Base-by-base conservation (phyloP, 2,797 vertebrate genomes). In the Glossophaga mutica region DNA sequence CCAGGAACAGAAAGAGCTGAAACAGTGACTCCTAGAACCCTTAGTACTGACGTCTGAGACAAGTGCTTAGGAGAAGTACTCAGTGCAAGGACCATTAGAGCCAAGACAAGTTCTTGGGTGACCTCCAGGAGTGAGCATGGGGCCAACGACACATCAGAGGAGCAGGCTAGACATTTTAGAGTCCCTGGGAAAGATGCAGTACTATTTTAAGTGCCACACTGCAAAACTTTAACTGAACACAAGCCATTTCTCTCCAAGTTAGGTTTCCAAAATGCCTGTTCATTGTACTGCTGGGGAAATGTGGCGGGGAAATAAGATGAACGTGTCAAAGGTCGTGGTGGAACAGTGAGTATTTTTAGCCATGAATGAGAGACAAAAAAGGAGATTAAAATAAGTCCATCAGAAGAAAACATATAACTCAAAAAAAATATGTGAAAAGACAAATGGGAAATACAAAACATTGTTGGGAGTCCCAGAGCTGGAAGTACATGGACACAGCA, bases 401-500 rank as follows among this genome's bases (percentile, higher is more conserved):
- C 67, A 79, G 65, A 93, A 90, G 93, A 90, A 96, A 97, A 74
- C 32, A 77, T 46, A 1, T 92, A 89, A 83, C 78, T 94, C 93
- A 97, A 95, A 32, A 95, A 32, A 87, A 94, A 48, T 77, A 74
- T 74, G 39, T 93, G 68, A n/a, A 46, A 65, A 93, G 94, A 94
- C 59, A 88, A 96, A 94, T 78, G 62, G n/a, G 37, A 95, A 96
- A 76, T 34, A 87, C 44, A 34, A 95, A 91, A 73, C 19, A 71
- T 70, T 73, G 16, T 37, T 91, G 82, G 65, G 67, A 90, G 46
- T 81, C 90, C 83, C 89, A 16, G 76, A 67, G 65, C 67, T 92
- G 87, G 32, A 71, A 55, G 18, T 65, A 29, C 22, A 59, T 29
- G 82, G 83, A 88, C 37, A 48, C 0, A 0, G 52, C 22, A 96